These are phyloP conservation scores for Acronicta leporina DNA, from an alignment of 2,888 invertebrate species.

Conservation along the genomic window DNA sequence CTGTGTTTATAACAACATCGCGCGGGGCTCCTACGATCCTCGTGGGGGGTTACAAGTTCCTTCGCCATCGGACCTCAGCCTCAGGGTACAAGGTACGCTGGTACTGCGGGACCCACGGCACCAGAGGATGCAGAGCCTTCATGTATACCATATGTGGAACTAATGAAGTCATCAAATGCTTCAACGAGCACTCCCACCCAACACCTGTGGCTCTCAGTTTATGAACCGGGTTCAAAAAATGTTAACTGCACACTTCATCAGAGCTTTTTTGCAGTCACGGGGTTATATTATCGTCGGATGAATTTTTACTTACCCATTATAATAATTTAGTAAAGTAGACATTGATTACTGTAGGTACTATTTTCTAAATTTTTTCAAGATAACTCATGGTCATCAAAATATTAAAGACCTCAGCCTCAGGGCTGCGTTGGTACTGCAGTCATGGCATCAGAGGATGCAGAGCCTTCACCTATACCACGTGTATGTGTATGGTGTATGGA, in stretches of 20 bases:
- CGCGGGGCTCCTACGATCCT: conserved; percentile 29
- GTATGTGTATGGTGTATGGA: too few relatives aligned
- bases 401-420: background rate
- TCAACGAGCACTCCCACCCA: conserved; percentile 53
- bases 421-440: conserved; percentile 49
- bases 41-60: conserved; percentile 15
- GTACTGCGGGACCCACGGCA: conserved; percentile 55
- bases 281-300: too few relatives aligned
- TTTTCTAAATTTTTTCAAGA: too few relatives aligned
- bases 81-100: conserved; percentile 34
- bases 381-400: too few relatives aligned
- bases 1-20: conserved; percentile 13
- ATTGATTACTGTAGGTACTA: too few relatives aligned
- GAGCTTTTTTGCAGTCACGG: too few relatives aligned
- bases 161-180: conserved; percentile 41
- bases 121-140: conserved; percentile 51
- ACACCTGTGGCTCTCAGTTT: conserved; percentile 12
- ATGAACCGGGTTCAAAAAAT: background rate
- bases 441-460: conserved; percentile 52
- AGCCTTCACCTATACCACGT: conserved; percentile 51
- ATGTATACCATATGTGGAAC: conserved; percentile 38
- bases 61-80: conserved; percentile 17
- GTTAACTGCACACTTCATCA: too few relatives aligned
- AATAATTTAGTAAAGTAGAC: too few relatives aligned
- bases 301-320: too few relatives aligned